Evolutionary conservation across 2,888 invertebrate genomes (phyloP).

Genomic region (Calameuta pallipes): DNA sequence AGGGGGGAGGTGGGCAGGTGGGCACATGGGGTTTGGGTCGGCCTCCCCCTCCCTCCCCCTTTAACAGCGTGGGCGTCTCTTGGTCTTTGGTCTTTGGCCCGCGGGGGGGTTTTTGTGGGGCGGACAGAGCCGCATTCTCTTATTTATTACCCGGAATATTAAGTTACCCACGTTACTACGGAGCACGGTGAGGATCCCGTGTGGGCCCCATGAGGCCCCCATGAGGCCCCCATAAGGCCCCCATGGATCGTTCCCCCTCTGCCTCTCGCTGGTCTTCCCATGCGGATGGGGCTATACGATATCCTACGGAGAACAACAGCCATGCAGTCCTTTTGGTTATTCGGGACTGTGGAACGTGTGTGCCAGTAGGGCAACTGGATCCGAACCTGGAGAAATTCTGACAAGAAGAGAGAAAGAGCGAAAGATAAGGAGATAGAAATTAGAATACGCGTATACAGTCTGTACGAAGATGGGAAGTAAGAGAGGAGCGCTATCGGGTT

Average conservation of each 20-base stretch:
- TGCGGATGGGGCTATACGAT: not conserved
- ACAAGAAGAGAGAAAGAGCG: constrained; percentile 15
- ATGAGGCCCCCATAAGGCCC: too few species aligned
- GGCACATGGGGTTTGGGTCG: constrained; percentile 15
- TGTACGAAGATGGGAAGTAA: too few species aligned
- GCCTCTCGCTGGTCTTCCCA: not conserved
- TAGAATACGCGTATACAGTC: not conserved
- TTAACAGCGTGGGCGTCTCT: constrained; percentile 30
- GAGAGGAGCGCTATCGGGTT: constrained; percentile 37
- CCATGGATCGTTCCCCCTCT: constrained; percentile 31
- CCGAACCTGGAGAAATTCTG: not conserved
- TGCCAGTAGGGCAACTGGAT: not conserved
- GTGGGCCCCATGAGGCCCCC: constrained; percentile 43
- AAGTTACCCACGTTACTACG: constrained; percentile 59
- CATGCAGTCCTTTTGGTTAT: not conserved
- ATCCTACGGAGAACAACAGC: constrained; percentile 1
- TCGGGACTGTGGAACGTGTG: not conserved
- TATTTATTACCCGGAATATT: constrained; percentile 62
- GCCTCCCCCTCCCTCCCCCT: constrained; percentile 5
- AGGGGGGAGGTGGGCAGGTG: constrained; percentile 3
- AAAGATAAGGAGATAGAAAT: constrained; percentile 5
- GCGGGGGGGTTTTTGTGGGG: constrained; percentile 54
- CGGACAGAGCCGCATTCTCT: constrained; percentile 59
- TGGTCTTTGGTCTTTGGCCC: constrained; percentile 26
- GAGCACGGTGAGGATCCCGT: constrained; percentile 27